Conservation (phyloP, 2,797 vertebrate species). For the Lutjanus argentimaculatus region DNA sequence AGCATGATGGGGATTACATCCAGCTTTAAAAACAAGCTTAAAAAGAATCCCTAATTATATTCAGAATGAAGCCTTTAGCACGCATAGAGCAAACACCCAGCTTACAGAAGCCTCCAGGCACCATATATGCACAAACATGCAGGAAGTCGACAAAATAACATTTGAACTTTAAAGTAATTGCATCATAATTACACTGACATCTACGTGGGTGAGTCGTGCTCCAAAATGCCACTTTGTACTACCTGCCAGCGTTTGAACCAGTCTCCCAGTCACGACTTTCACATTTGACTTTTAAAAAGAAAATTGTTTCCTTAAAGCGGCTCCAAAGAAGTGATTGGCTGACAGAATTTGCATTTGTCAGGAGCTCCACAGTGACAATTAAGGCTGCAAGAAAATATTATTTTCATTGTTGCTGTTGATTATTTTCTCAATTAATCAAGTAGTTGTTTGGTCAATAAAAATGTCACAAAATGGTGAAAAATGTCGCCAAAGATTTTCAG, state of each 20-base stretch:
- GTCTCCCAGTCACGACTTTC: slow-evolving; percentile 2
- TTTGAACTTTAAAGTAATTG: slow-evolving; percentile 24
- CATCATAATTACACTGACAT: slow-evolving; percentile 13
- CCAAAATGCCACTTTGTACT: not conserved
- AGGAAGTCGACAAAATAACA: slow-evolving; percentile 24
- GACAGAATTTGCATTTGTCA: not conserved
- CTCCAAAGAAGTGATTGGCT: not conserved
- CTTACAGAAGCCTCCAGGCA: not conserved
- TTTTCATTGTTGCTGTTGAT: too few relatives aligned
- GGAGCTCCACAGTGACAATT: too few relatives aligned
- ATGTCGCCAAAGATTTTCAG: too few relatives aligned
- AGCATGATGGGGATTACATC: slow-evolving; percentile 42
- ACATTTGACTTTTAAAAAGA: not conserved
- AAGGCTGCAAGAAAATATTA: too few relatives aligned
- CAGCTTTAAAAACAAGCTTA: slow-evolving; percentile 17
- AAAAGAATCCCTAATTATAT: slow-evolving; percentile 10
- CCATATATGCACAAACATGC: not conserved
- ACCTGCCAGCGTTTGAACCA: slow-evolving; percentile 20
- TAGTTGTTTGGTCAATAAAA: too few relatives aligned
- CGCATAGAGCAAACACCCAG: not conserved
- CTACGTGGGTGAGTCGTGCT: not conserved
- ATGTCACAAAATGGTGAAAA: too few relatives aligned
- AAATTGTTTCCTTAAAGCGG: not conserved
- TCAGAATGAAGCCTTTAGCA: slow-evolving; percentile 3
- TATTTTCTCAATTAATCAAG: too few relatives aligned